Evolutionary conservation across 2,113 vertebrate genomes (phyloP), one percentile per base, ranked within the genome.

Genomic region (Oreocharis arfaki): DNA sequence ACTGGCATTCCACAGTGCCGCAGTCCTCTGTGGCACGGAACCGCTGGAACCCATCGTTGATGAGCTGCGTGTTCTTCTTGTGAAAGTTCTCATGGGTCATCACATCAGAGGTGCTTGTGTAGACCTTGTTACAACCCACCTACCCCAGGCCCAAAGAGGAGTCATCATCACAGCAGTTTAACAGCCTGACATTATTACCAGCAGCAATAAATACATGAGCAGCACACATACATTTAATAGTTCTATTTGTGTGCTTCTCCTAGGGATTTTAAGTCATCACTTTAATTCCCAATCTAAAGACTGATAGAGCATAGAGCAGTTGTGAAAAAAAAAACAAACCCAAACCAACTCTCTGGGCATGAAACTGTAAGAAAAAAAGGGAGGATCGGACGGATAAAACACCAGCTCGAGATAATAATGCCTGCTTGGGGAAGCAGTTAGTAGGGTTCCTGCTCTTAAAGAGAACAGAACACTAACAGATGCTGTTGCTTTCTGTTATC

Each of bases 61-160:
- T 99, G 95, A 99, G 98, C 98, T 99, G 99, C 0, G 99, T 99
- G 39, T 99, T 99, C 97, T 99, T 99, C 98, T 99, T 99, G 96
- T 99, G 99, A 95, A 99, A 99, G 98, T 99, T 99, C 97, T 99
- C 99, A 3, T 99, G 99, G 79, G 99, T 99, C 99, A 99, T 99
- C 93, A 99, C 99, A 1, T 99, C 99, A 0, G 99, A 99, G 30
- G 99, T 99, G 97, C 99, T 99, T 10, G 99, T 99, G 84, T 99
- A 99, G 96, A 99, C 99, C 98, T 99, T 99, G 98, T 99, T 99
- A 96, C 99, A 99, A 39, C 99, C 99, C 98, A 99, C 99, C 99
- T 99, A 96, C 44, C 87, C 69, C 89, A 70, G 53, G 76, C 74
- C 81, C 92, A 95, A 95, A 77, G 49, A 93, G 84, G 17, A 81